Evolutionary conservation across 2,888 invertebrate genomes (phyloP).

Genomic region (Phyllotreta striolata): DNA sequence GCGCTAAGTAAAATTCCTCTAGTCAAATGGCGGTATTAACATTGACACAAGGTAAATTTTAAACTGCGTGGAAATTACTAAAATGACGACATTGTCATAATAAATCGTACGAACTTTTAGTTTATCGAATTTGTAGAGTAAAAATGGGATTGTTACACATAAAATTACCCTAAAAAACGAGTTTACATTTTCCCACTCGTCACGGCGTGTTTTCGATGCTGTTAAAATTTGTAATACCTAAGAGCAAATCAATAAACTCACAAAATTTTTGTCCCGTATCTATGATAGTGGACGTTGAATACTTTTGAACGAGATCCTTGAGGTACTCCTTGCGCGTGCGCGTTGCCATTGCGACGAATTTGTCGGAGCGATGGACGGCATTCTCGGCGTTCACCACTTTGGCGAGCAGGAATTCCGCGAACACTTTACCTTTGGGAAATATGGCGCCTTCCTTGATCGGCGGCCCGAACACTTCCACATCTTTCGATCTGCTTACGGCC

Average conservation of each 20-base stretch:
- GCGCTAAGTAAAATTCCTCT: no score
- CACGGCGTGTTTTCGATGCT: slow-evolving; percentile 21
- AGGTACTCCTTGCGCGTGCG: slow-evolving; percentile 94
- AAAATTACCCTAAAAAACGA: not conserved
- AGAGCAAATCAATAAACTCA: slow-evolving; percentile 62
- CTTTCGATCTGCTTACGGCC: slow-evolving; percentile 76
- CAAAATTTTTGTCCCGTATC: slow-evolving; percentile 89
- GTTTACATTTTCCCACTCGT: slow-evolving; percentile 34
- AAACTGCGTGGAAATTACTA: no score
- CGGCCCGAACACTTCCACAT: slow-evolving; percentile 96
- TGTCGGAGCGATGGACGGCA: slow-evolving; percentile 94
- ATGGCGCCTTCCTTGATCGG: slow-evolving; percentile 87
- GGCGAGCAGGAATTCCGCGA: slow-evolving; percentile 92
- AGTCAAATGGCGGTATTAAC: no score
- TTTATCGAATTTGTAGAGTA: no score
- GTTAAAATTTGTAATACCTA: slow-evolving; percentile 34
- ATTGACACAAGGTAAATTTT: no score
- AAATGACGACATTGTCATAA: no score
- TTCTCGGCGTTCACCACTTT: slow-evolving; percentile 98
- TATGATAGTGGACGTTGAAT: slow-evolving; percentile 79
- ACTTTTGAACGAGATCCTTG: slow-evolving; percentile 89
- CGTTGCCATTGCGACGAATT: slow-evolving; percentile 96
- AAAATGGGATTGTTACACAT: not conserved
- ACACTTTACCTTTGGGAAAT: slow-evolving; percentile 89
- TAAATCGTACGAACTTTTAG: no score